phyloP scores from a whole-genome alignment of 2,113 vertebrate species.

The Podocnemis expansa region DNA sequence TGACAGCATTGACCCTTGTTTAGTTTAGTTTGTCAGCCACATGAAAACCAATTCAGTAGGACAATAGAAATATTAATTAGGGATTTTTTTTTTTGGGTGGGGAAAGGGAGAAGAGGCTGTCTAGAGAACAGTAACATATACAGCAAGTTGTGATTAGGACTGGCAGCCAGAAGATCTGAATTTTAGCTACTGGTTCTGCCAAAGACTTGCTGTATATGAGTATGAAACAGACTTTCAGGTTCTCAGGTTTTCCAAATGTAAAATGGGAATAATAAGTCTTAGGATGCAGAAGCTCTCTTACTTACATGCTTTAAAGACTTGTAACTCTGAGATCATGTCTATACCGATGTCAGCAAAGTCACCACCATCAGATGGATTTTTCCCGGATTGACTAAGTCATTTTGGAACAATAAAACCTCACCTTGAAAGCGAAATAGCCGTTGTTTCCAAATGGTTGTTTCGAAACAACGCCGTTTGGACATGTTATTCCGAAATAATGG shows the following conservation, averaged over 20 bases:
- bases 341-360: too few species aligned
- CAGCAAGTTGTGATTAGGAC: not conserved
- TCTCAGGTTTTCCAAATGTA: accelerated
- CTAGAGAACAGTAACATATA: not conserved
- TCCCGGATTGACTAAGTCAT: too few species aligned
- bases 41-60: slow-evolving; percentile 30
- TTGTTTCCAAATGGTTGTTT: too few species aligned
- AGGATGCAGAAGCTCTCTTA: not conserved
- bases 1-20: slow-evolving; percentile 45
- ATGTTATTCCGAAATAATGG: too few species aligned
- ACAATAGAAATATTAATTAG: slow-evolving; percentile 25
- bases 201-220: not conserved
- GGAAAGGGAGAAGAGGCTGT: not conserved
- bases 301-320: not conserved
- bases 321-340: not conserved
- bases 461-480: too few species aligned
- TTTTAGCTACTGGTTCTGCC: not conserved
- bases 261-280: not conserved
- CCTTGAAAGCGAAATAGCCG: too few species aligned
- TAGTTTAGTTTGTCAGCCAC: not conserved
- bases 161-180: not conserved
- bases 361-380: too few species aligned
- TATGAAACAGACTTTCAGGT: not conserved
- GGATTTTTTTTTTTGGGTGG: not conserved
- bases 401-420: too few species aligned